Evolutionary conservation across 1,140 invertebrate species (phyloP), one percentile per base, ranked within the genome.

Genomic region (Cataglyphis hispanica): DNA sequence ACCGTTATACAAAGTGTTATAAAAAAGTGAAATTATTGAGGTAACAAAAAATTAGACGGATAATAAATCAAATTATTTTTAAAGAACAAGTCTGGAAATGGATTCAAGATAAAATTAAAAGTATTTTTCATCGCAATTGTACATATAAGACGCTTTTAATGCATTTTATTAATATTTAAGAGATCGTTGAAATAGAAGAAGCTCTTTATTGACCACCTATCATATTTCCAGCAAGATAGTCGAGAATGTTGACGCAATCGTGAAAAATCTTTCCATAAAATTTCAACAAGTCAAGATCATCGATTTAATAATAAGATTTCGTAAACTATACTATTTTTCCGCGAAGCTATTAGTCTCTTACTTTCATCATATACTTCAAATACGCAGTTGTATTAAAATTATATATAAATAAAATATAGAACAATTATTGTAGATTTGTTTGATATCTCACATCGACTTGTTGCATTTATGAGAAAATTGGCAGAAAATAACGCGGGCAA

Each of bases 11-110:
- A 25, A 31, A 37, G 43, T 4, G 5, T 13, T n/a, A 13, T 5
- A 50, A 50, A 50, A 50, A 19, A 19, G 5, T 19, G 4, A 50
- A 53, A 53, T 11, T 16, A 43, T 64, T 58, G 19, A 76, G 19
- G 22, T n/a, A 25, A 19, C 19, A 37, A 43, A n/a, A 37, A 78
- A 34, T 19, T 6, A 1, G 19, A 0, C 1, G 11, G 56, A 37
- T 53, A 67, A 40, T 72, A 81, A 10, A 5, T 70, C 19, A 0
- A 40, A 72, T 43, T 40, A 72, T 58, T 43, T 56, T 40, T 13
- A 6, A 22, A 8, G 10, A n/a, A 10, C 46, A 19, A 66, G 7
- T n/a, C 19, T 25, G 43, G 2, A 11, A 58, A 13, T 19, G 13
- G 3, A 77, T 78, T 50, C 27, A n/a, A 58, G 40, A 11, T 43